A percentile compares a stretch with the other conserved stretches of the same genome.
phyloP scores from a whole-genome alignment of 1,140 invertebrate species.

The Neocloeon triangulifer region DNA sequence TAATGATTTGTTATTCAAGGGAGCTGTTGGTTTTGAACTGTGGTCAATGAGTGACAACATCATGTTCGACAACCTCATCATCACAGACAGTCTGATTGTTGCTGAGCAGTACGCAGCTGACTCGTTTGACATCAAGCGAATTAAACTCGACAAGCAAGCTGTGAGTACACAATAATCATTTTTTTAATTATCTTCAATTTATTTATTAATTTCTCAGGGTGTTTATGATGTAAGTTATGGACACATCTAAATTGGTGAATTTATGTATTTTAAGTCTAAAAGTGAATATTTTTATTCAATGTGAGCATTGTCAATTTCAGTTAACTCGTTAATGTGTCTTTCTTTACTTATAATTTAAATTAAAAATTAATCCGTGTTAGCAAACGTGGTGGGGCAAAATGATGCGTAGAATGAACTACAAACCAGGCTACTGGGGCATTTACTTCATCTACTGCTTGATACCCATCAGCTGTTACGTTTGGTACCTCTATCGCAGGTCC shows the following conservation, averaged over 20 bases:
- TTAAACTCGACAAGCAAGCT: conserved; percentile 50
- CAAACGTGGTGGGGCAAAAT: conserved; percentile 40
- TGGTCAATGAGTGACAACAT: conserved; percentile 96
- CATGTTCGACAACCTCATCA: conserved; percentile 85
- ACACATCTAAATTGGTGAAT: not conserved
- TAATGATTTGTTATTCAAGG: conserved; percentile 23
- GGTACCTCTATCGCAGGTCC: conserved; percentile 36
- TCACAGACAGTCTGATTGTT: conserved; percentile 63
- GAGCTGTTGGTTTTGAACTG: conserved; percentile 82
- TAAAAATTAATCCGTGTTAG: conserved; percentile 4
- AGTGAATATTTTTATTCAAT: not conserved
- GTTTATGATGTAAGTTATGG: not conserved
- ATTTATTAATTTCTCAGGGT: not conserved
- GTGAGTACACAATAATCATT: conserved; percentile 28
- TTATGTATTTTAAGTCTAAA: not conserved
- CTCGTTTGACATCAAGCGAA: conserved; percentile 67
- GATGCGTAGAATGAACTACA: conserved; percentile 47
- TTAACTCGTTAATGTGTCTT: no score
- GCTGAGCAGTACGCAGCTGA: conserved; percentile 60
- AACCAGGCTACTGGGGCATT: conserved; percentile 49
- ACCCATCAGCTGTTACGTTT: conserved; percentile 42
- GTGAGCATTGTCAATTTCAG: not conserved
- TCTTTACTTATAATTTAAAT: conserved; percentile 3
- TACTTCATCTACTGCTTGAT: conserved; percentile 54
- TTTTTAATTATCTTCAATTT: not conserved